phyloP scores from a whole-genome alignment of 2,888 invertebrate species.

The Ophion obscuratus region DNA sequence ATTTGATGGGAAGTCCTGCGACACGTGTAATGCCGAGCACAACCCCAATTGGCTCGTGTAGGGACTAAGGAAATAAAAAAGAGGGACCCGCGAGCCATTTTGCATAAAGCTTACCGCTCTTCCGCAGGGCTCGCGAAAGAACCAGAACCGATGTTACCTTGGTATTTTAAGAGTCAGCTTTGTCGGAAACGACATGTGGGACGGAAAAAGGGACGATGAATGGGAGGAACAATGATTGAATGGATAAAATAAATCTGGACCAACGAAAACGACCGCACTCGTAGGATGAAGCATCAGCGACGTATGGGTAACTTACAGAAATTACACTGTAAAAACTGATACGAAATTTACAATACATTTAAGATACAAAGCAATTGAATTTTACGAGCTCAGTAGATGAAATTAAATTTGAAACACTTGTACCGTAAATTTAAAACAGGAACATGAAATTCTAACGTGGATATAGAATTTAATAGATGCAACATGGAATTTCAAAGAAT shows the following conservation, averaged over 20 bases:
- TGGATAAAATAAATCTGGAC: neutral
- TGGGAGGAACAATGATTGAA: neutral
- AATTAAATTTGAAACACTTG: too few relatives aligned
- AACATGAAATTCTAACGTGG: too few relatives aligned
- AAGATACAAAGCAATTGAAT: too few relatives aligned
- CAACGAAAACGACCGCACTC: too few relatives aligned
- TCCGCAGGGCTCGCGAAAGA: neutral
- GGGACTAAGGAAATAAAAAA: neutral
- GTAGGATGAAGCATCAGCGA: too few relatives aligned
- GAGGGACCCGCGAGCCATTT: neutral
- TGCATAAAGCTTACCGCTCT: conserved; percentile 32
- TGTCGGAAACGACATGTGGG: neutral
- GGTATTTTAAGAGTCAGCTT: conserved; percentile 29
- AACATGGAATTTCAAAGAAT: too few relatives aligned
- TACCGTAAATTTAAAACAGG: too few relatives aligned
- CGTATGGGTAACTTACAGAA: too few relatives aligned
- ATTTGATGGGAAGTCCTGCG: neutral
- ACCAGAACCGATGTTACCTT: conserved; percentile 3
- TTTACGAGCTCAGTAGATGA: too few relatives aligned
- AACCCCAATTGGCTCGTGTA: conserved; percentile 2
- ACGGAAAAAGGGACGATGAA: neutral
- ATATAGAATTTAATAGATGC: too few relatives aligned
- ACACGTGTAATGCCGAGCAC: neutral
- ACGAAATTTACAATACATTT: too few relatives aligned
- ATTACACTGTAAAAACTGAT: too few relatives aligned